A percentile compares a stretch with the other conserved stretches of the same genome.
These are phyloP conservation scores for Platycercus adscitus DNA, from an alignment of 2,113 vertebrate species.

Conservation along the genomic window DNA sequence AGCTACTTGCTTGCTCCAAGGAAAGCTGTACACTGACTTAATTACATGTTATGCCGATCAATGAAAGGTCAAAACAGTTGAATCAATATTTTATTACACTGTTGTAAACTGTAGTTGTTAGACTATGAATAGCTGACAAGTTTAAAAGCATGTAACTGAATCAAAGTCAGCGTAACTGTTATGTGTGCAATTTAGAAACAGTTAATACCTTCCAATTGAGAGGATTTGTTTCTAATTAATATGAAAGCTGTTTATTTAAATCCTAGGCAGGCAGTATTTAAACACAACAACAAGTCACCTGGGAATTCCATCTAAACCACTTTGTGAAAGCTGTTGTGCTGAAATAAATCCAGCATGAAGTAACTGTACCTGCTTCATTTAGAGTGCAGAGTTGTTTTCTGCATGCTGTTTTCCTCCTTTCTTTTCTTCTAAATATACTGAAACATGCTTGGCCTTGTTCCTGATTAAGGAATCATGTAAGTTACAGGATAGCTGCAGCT, in stretches of 20 bases:
- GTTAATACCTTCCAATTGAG: conserved; percentile 47
- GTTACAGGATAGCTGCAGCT: not conserved
- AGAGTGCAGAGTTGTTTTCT: not conserved
- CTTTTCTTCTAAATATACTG: not conserved
- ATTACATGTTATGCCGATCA: not conserved
- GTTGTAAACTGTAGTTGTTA: conserved; percentile 46
- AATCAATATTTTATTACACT: conserved; percentile 52
- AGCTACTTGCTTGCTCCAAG: not conserved
- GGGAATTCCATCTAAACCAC: conserved; percentile 38
- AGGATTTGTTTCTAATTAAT: conserved; percentile 64
- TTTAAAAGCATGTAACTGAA: conserved; percentile 52
- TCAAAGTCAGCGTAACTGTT: conserved; percentile 23
- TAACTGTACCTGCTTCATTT: not conserved
- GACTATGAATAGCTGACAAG: not conserved
- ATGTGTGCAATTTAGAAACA: conserved; percentile 8
- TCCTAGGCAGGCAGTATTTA: conserved; percentile 47
- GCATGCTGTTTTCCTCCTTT: not conserved
- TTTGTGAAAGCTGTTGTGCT: conserved; percentile 8
- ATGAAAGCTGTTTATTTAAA: conserved; percentile 63
- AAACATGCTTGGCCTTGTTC: not conserved
- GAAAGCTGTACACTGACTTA: conserved; percentile 17
- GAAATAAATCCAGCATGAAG: conserved; percentile 22
- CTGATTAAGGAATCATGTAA: not conserved
- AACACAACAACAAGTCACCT: conserved; percentile 48
- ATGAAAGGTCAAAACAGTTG: conserved; percentile 50